Evolutionary conservation across 2,888 invertebrate species (phyloP).

Genomic region (Brassicogethes aeneus): DNA sequence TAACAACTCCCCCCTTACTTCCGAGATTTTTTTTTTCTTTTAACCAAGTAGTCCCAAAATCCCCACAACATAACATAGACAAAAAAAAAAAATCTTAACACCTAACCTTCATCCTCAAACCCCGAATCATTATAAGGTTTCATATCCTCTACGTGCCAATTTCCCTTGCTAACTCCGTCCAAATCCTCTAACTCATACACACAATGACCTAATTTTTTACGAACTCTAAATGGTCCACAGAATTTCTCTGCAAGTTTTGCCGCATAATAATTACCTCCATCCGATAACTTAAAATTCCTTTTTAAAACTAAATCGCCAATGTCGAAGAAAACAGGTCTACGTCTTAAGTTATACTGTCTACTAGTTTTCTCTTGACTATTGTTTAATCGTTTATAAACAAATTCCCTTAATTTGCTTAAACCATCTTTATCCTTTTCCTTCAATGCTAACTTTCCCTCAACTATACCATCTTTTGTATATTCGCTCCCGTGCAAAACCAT

Average conservation of each 20-base stretch:
- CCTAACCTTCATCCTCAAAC: neutral
- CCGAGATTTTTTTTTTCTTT: no score
- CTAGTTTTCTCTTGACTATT: no score
- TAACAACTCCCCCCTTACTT: no score
- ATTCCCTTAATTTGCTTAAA: constrained; percentile 3
- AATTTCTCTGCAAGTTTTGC: constrained; percentile 20
- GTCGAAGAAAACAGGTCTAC: constrained; percentile 2
- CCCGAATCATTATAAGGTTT: constrained; percentile 6
- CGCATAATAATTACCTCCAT: constrained; percentile 13
- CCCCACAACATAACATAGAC: no score
- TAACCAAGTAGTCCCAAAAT: no score
- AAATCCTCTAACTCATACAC: constrained; percentile 6
- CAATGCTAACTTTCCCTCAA: neutral
- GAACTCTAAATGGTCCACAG: constrained; percentile 13
- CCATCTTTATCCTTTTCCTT: neutral
- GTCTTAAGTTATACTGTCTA: constrained; percentile 7
- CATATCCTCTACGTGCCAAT: no score
- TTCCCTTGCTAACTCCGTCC: constrained; percentile 5
- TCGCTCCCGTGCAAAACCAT: constrained; percentile 9
- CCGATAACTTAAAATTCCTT: no score
- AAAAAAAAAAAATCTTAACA: neutral
- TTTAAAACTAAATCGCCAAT: no score
- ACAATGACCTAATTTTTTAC: constrained; percentile 2
- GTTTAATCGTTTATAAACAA: no score
- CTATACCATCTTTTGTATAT: neutral